A percentile compares a stretch with the other conserved stretches of the same genome.
Evolutionary conservation across 1,140 invertebrate genomes (phyloP).

Genomic region (Drosophila serrata): DNA sequence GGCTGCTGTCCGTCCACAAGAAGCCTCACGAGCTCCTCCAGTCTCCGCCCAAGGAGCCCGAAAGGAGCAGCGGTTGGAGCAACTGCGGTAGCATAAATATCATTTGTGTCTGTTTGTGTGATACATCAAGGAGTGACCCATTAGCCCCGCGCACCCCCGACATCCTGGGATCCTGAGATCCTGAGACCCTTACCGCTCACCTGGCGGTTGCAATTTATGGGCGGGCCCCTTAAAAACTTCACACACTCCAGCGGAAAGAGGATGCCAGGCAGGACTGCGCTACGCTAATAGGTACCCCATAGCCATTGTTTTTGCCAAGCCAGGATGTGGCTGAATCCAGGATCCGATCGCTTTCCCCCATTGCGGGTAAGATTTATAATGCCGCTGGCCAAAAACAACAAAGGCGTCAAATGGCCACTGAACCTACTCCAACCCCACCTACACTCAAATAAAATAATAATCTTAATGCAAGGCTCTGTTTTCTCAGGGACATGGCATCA

Average conservation of each 20-base stretch:
- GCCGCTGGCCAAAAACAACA: slow-evolving; percentile 63
- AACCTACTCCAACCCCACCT: slow-evolving; percentile 2
- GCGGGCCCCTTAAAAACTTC: slow-evolving; percentile 71
- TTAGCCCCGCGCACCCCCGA: slow-evolving; percentile 25
- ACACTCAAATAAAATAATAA: slow-evolving; percentile 25
- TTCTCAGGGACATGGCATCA: neutral
- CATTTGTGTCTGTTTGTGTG: slow-evolving; percentile 79
- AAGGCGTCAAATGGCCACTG: slow-evolving; percentile 57
- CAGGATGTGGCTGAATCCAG: slow-evolving; percentile 12
- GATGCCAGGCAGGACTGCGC: slow-evolving; percentile 30
- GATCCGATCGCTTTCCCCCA: slow-evolving; percentile 25
- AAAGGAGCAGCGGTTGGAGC: slow-evolving; percentile 5
- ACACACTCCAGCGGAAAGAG: slow-evolving; percentile 27
- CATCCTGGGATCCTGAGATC: slow-evolving; percentile 1
- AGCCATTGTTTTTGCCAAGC: slow-evolving; percentile 56
- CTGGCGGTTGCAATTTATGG: slow-evolving; percentile 78
- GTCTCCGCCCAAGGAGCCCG: slow-evolving; percentile 4
- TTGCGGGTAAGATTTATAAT: slow-evolving; percentile 75
- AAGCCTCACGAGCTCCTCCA: slow-evolving; percentile 47
- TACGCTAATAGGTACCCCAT: slow-evolving; percentile 76
- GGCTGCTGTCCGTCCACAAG: slow-evolving; percentile 69
- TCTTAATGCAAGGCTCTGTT: slow-evolving; percentile 4
- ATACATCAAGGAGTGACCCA: slow-evolving; percentile 68
- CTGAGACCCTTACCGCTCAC: slow-evolving; percentile 46
- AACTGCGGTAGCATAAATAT: slow-evolving; percentile 69